Base-by-base conservation (phyloP, 2,888 invertebrate species). In the Leptopilina myrica region DNA sequence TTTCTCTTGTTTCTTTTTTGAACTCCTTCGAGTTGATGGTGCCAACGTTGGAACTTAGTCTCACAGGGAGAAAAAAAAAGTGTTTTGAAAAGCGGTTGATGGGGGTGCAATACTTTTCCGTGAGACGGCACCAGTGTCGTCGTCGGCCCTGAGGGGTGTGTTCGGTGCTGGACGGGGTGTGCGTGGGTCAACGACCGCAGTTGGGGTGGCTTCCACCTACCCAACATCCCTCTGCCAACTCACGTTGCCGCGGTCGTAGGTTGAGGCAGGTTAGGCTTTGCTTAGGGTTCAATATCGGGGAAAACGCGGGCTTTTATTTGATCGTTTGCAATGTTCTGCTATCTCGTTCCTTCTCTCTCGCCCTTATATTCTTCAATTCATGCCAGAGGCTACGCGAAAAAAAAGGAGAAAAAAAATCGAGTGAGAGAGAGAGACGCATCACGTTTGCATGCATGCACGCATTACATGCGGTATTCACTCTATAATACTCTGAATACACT, bases 181-280 rank as follows among this genome's bases (percentile, higher is more conserved):
- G 88, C 87, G 89, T 89, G 86, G 88, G 90, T 90, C 89, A 89
- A 90, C 85, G 90, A 90, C 90, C 90, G 88, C 88, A 87, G 89
- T 88, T 89, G 88, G 90, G 90, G 89, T 90, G 89, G 89, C 89
- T 90, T 89, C 88, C 87, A 88, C 85, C 86, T 87, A 84, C 84
- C 84, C 79, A 65, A 67, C 84, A 82, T 86, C 85, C 78, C 80
- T 76, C 79, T 77, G 76, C 73, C 83, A 82, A 84, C 83, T 86
- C 85, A 85, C 87, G 86, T 86, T 85, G 87, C 85, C 85, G 87
- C 85, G 87, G 85, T 82, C 66, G 88, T 84, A 86, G 87, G 88
- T 90, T 90, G 90, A 86, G 90, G 88, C 88, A 90, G 90, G 90
- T 90, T 90, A 90, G 90, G 89, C 89, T 88, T 87, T 88, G 89